These are phyloP conservation scores for Nowickia ferox DNA, from an alignment of 2,888 invertebrate species.

Conservation along the genomic window DNA sequence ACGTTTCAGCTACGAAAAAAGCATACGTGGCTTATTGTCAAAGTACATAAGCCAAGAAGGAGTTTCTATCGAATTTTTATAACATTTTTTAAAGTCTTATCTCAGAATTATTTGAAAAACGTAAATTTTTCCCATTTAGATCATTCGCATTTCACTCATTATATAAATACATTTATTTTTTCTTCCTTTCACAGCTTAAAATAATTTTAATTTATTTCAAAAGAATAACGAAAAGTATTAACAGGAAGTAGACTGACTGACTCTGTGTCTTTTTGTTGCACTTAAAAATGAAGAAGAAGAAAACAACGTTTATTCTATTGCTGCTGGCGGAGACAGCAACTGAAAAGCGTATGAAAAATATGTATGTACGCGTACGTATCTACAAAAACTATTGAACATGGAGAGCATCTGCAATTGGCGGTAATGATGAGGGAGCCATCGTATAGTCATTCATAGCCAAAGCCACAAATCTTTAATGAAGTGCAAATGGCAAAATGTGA, in stretches of 20 bases:
- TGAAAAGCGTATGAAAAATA: slow-evolving; percentile 14
- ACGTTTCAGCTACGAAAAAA: too few relatives aligned
- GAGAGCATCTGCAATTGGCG: slow-evolving; percentile 13
- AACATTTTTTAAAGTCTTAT: not conserved
- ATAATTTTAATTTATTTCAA: slow-evolving; percentile 56
- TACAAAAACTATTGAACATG: slow-evolving; percentile 21
- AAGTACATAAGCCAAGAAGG: too few relatives aligned
- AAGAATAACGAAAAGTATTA: slow-evolving; percentile 34
- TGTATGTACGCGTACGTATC: not conserved
- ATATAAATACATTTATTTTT: not conserved
- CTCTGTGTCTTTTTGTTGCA: slow-evolving; percentile 18
- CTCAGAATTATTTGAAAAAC: not conserved
- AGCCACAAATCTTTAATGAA: slow-evolving; percentile 72
- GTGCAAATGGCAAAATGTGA: slow-evolving; percentile 73
- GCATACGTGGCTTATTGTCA: too few relatives aligned
- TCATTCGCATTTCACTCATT: not conserved
- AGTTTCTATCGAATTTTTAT: not conserved
- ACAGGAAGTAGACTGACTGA: slow-evolving; percentile 39
- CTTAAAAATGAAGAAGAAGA: not conserved
- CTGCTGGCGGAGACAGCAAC: not conserved
- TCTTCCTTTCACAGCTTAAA: slow-evolving; percentile 18
- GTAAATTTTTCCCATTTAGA: not conserved
- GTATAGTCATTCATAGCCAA: slow-evolving; percentile 38
- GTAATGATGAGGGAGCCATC: slow-evolving; percentile 20
- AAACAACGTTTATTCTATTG: not conserved